Evolutionary conservation across 2,888 invertebrate species (phyloP).

Genomic region (Druceiella hillmani): DNA sequence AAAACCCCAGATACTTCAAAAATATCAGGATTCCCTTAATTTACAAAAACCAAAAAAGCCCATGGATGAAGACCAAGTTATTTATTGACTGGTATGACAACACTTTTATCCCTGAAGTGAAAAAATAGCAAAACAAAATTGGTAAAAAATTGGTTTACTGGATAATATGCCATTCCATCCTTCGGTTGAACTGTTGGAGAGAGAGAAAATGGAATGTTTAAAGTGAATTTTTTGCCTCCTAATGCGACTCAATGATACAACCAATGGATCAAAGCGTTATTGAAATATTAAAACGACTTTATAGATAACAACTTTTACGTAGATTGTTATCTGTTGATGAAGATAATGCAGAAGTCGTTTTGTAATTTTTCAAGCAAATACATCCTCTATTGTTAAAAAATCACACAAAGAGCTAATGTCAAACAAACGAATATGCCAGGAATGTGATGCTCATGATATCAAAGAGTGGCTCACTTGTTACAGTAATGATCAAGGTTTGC

Average conservation of each 20-base stretch:
- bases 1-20: too few species aligned
- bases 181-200: conserved; percentile 20
- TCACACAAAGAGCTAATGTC: conserved; percentile 16
- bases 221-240: conserved; percentile 19
- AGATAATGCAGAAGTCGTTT: conserved; percentile 15
- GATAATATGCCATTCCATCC: conserved; percentile 20
- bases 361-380: conserved; percentile 16
- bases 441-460: conserved; percentile 15
- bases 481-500: conserved; percentile 11
- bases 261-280: conserved; percentile 23
- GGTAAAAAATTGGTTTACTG: conserved; percentile 16
- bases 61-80: too few species aligned
- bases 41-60: too few species aligned
- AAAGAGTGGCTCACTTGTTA: conserved; percentile 12
- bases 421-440: conserved; percentile 17
- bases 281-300: conserved; percentile 21
- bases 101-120: conserved; percentile 8
- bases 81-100: too few species aligned
- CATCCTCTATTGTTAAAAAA: too few species aligned
- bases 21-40: too few species aligned
- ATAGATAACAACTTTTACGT: conserved; percentile 23
- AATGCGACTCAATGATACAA: conserved; percentile 21
- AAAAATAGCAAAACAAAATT: conserved; percentile 14
- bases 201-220: conserved; percentile 19
- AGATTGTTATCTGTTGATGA: conserved; percentile 17